Base-by-base conservation (phyloP, 2,888 invertebrate genomes). In the Trissolcus japonicus region DNA sequence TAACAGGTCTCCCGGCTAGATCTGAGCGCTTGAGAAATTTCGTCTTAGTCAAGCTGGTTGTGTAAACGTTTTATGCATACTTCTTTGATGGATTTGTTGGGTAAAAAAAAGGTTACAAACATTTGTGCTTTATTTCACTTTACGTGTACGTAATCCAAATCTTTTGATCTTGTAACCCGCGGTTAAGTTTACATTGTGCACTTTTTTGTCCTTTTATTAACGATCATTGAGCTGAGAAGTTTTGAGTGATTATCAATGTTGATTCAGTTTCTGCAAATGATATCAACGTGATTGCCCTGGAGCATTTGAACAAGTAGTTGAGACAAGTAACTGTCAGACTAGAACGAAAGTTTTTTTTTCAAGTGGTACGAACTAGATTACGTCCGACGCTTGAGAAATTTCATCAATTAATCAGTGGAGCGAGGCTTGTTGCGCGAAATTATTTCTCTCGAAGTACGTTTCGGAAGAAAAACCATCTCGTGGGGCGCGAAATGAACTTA, bases 21-120 rank as follows among this genome's bases (percentile, higher is more conserved):
- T 11, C 9, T 43, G n/a, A 57, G 29, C 14, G 14, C 48, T 11
- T 16, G 25, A 6, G 2, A 51, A 61, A 50, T 35, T 17, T 41
- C 51, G 41, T 13, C 25, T 41, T 16, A 41, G 16, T n/a, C 35
- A 16, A 54, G 46, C 16, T 16, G 14, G 16, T 46, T 16, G 16
- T n/a, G 16, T 46, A 46, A 29, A 51, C 59, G 53, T 54, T 68
- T 41, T 25, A 68, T 68, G 60, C 46, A 68, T 53, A 68, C 60
- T 46, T 46, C 29, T 68, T 60, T 68, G 51, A 68, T 35, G 68
- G 68, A 68, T 68, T 60, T 60, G 25, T 40, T 40, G 40, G 54
- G 17, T 46, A 14, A 16, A 61, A 61, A 55, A 69, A 61, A 61
- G 35, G 14, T 21, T n/a, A 43, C 69, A 69, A 69, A 69, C 69